Evolutionary conservation across 1,140 invertebrate species (phyloP), one percentile per base, ranked within the genome.

Genomic region (Orius insidiosus): DNA sequence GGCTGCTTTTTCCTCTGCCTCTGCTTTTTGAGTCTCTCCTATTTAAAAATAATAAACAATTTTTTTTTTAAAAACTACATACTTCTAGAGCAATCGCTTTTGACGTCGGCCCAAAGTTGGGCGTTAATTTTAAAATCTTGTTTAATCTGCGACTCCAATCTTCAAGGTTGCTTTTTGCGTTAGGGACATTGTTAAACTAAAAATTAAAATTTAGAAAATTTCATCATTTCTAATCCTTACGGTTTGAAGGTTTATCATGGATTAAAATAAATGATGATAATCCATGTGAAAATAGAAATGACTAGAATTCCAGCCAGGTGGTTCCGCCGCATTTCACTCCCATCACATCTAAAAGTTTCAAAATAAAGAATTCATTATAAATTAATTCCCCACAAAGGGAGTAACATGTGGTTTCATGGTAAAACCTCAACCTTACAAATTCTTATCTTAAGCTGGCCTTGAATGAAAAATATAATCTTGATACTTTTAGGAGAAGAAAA

Each of bases 271-370:
- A 50, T 40, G 30, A 51, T 51, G 10, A 51, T 34, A 38, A 51
- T 16, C 49, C 49, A 51, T 19, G 49, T 42, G 40, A 51, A 51
- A 7, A 51, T 13, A 18, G 49, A 51, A 32, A 51, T 9, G 14
- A 51, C 13, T 30, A 51, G 38, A 42, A 51, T 51, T 11, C 39
- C 46, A 31, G 39, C 49, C 39, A 51, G 30, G 33, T 51, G 46
- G 46, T 51, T 51, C 13, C 49, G 49, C 39, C 49, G 39, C 47
- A 48, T 48, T 15, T 34, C 49, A 46, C 41, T 43, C 41, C 41
- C 41, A 43, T 43, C 41, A 31, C 41, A 43, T 43, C 41, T 43
- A 30, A 5, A 43, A 43, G 4, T n/a, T n/a, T n/a, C n/a, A n/a
- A n/a, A n/a, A n/a, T n/a, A n/a, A n/a, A n/a, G n/a, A n/a, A n/a